These are phyloP conservation scores for Caenorhabditis japonica DNA, from an alignment of 2,888 invertebrate genomes.

Conservation along the genomic window DNA sequence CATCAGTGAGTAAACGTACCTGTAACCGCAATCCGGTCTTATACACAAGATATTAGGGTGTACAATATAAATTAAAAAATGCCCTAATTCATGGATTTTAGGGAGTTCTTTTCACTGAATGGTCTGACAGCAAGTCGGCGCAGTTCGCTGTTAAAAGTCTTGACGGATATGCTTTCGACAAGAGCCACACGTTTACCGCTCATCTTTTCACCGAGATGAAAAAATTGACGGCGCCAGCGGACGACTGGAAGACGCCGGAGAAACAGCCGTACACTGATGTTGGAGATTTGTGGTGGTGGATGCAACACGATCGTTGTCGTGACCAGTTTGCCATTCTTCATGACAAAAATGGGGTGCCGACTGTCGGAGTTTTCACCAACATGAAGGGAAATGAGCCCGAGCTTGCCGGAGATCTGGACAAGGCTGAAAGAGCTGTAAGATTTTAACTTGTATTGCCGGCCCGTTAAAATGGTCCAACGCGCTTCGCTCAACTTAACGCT, in stretches of 20 bases:
- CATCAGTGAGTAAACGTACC: no score
- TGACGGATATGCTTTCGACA: slow-evolving; percentile 94
- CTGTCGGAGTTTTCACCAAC: slow-evolving; percentile 61
- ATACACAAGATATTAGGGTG: no score
- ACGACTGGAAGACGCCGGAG: slow-evolving; percentile 92
- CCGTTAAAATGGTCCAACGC: no score
- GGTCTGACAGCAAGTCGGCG: slow-evolving; percentile 63
- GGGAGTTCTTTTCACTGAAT: slow-evolving; percentile 75
- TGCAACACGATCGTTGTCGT: slow-evolving; percentile 92
- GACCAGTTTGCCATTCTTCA: slow-evolving; percentile 94
- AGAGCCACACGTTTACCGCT: slow-evolving; percentile 90
- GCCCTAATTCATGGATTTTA: no score
- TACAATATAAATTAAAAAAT: no score
- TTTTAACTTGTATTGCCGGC: no score
- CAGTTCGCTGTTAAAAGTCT: slow-evolving; percentile 88
- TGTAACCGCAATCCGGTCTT: no score
- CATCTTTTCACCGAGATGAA: slow-evolving; percentile 89
- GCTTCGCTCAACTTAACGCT: no score
- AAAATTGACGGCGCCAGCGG: slow-evolving; percentile 88
- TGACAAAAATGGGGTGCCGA: slow-evolving; percentile 82
- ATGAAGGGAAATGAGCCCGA: slow-evolving; percentile 68
- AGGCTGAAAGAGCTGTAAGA: slow-evolving; percentile 53
- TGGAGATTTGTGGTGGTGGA: slow-evolving; percentile 91
- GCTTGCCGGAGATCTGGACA: slow-evolving; percentile 52
- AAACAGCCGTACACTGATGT: slow-evolving; percentile 87